Percentiles rank a stretch among this genome's conserved stretches.
phyloP scores from a whole-genome alignment of 2,888 invertebrate genomes.

The Limenitis camilla region DNA sequence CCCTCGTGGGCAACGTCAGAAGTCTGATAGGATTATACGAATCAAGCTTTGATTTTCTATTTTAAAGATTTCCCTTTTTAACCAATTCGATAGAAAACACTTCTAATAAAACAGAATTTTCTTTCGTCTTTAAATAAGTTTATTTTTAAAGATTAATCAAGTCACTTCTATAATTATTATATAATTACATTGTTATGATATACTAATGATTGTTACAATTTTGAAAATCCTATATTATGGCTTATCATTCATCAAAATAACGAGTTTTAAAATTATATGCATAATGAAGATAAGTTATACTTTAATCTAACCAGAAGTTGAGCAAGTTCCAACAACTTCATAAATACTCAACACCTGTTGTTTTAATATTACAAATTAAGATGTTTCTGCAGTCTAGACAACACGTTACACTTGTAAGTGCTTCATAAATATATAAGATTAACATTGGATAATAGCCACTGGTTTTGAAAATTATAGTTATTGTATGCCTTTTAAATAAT shows the following conservation, averaged over 20 bases:
- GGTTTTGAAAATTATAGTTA: background rate
- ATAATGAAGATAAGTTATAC: constrained; percentile 1
- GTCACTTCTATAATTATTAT: background rate
- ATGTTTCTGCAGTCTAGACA: background rate
- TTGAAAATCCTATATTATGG: no score
- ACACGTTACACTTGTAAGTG: background rate
- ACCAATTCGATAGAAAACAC: no score
- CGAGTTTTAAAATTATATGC: background rate
- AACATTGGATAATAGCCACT: background rate
- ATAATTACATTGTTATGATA: background rate
- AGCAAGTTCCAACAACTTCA: constrained; percentile 2
- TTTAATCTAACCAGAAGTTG: background rate
- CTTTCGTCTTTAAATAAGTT: no score
- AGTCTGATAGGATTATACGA: constrained; percentile 28
- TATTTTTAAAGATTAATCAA: background rate
- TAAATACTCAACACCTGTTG: constrained; percentile 5
- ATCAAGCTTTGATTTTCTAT: background rate
- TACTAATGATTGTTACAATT: background rate
- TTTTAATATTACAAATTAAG: constrained; percentile 8
- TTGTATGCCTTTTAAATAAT: no score
- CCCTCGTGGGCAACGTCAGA: constrained; percentile 22
- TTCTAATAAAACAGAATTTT: no score
- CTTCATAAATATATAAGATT: background rate
- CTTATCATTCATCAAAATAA: background rate
- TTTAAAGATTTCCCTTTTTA: background rate